phyloP scores from a whole-genome alignment of 2,113 vertebrate genomes.

The Felis chaus region DNA sequence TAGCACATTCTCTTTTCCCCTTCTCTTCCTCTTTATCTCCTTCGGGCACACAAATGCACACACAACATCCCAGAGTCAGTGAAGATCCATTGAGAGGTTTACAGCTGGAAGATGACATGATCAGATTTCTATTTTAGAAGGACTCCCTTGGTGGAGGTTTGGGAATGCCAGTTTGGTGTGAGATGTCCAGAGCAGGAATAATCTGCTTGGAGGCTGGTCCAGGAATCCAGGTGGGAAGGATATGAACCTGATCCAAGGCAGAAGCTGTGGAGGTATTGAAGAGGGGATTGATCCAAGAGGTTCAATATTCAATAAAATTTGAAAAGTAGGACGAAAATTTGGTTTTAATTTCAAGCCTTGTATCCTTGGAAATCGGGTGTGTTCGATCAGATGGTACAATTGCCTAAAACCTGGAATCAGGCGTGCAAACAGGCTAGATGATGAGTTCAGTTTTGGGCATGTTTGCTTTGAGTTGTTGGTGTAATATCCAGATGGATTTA shows the following conservation, averaged over 20 bases:
- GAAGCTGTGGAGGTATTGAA: not conserved
- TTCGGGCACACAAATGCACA: not conserved
- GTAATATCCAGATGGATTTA: not conserved
- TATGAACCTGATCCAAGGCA: not conserved
- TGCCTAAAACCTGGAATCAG: not conserved
- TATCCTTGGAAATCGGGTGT: not conserved
- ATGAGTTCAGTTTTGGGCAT: not conserved
- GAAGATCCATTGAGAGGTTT: not conserved
- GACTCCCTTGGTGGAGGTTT: not conserved
- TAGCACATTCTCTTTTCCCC: not conserved
- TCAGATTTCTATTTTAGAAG: not conserved
- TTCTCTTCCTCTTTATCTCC: not conserved
- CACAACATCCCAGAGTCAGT: not conserved
- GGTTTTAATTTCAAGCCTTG: not conserved
- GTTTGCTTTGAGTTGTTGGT: not conserved
- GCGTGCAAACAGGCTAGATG: not conserved
- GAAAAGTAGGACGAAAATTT: not conserved
- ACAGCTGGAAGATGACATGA: not conserved
- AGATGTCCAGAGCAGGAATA: not conserved
- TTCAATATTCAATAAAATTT: not conserved
- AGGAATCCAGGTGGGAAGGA: not conserved
- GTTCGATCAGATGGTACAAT: not conserved
- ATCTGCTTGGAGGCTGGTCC: not conserved
- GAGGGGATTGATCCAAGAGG: not conserved
- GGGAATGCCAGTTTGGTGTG: not conserved